These are phyloP conservation scores for Ricordea florida DNA, from an alignment of 92 coral and sea anemone genomes.

Conservation along the genomic window DNA sequence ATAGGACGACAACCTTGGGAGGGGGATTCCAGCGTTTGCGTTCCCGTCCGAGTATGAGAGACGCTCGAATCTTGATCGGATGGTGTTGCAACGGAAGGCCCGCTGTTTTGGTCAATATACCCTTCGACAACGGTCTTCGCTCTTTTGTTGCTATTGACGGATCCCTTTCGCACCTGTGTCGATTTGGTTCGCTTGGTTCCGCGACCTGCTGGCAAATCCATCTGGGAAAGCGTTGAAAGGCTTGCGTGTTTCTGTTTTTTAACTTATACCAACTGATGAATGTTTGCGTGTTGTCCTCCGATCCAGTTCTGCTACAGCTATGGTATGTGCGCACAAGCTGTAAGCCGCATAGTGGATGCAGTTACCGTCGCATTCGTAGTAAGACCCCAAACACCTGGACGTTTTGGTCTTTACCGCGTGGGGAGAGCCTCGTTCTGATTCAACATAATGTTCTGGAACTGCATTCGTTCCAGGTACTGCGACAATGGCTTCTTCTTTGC, in stretches of 20 bases:
- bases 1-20: too few relatives aligned
- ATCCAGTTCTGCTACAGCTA: slow-evolving; percentile 13
- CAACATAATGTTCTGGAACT: slow-evolving; percentile 12
- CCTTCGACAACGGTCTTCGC: slow-evolving; percentile 17
- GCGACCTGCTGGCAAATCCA: slow-evolving; percentile 52
- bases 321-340: slow-evolving; percentile 1
- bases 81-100: too few relatives aligned
- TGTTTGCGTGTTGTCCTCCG: background rate
- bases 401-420: slow-evolving; percentile 13
- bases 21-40: too few relatives aligned
- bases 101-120: background rate
- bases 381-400: background rate
- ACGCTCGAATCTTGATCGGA: too few relatives aligned
- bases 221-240: slow-evolving; percentile 20
- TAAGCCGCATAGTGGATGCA: slow-evolving; percentile 7
- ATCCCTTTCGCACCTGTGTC: slow-evolving; percentile 48
- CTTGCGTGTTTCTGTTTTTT: background rate
- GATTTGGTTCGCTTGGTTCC: slow-evolving; percentile 41
- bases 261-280: slow-evolving; percentile 19
- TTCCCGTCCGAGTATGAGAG: too few relatives aligned
- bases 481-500: background rate
- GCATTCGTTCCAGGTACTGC: slow-evolving; percentile 32
- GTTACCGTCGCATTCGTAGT: slow-evolving; percentile 1
- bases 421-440: slow-evolving; percentile 14
- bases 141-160: slow-evolving; percentile 27